Evolutionary conservation across 1,140 invertebrate genomes (phyloP), one percentile per base, ranked within the genome.

Genomic region (Drosophila varians): DNA sequence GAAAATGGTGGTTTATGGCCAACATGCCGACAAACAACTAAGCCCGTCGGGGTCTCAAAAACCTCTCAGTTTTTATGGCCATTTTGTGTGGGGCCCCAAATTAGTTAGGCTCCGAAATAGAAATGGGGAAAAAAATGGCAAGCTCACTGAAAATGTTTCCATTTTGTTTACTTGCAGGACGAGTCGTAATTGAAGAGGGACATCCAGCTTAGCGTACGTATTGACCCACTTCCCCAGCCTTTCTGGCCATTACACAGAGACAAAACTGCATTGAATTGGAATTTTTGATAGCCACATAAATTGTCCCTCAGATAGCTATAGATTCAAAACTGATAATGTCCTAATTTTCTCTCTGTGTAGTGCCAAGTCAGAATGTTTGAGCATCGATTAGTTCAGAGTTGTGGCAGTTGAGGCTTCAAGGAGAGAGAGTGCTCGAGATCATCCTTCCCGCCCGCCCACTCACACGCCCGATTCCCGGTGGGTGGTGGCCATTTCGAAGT

Each of bases 1-100:
- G 23, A 23, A 47, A 71, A 71, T 71, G 47, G 46, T 46, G 68
- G 66, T 71, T 71, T 71, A 71, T 52, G 68, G 68, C 68, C 54
- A 47, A 70, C 46, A 71, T 60, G 25, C 36, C 16, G 16, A 38
- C 46, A 60, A 48, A 57, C 65, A 31, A 16, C 28, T 36, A 70
- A 43, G 65, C n/a, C 28, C 28, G 16, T 3, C 2, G 53, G 38
- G 53, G 11, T 57, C 9, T 28, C 25, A 0, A 7, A 34, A 51
- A 51, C 36, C 64, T 57, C 43, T 43, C 45, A 25, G 64, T 70
- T 71, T 71, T 71, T 71, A 71, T 71, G 54, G 55, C 40, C 55
- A 71, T 68, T n/a, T 42, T 66, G 8, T 34, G 57, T 42, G 43
- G 26, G 18, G n/a, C 38, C 1, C 16, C 26, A 68, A 68, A 66